Conservation (phyloP, 1,140 invertebrate genomes). For the Zeugodacus cucurbitae region DNA sequence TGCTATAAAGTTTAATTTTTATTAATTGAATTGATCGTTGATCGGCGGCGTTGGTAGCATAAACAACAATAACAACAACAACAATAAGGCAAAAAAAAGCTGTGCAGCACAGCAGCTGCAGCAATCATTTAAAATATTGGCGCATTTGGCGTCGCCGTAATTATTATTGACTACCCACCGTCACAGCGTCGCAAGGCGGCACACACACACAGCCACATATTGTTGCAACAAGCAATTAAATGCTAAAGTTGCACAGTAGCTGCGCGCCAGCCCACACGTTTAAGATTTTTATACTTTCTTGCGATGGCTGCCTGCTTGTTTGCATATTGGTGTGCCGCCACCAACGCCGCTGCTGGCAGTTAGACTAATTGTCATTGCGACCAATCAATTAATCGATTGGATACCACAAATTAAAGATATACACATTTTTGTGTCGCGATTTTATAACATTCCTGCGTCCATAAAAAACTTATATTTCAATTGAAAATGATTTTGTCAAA, state of each 20-base stretch:
- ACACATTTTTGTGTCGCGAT: neutral
- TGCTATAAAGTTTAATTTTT: neutral
- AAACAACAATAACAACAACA: neutral
- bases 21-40: constrained; percentile 17
- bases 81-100: neutral
- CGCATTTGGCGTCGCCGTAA: neutral
- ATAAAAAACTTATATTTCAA: neutral
- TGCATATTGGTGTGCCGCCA: too few relatives aligned
- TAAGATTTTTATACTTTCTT: neutral
- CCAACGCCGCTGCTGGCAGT: neutral
- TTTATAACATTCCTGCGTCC: neutral
- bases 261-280: neutral
- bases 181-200: neutral
- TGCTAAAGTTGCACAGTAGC: constrained; percentile 30
- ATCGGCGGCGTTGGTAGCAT: neutral
- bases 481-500: neutral
- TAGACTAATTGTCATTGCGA: constrained; percentile 5
- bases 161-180: constrained; percentile 23
- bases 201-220: neutral
- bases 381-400: constrained; percentile 37
- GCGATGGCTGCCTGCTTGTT: neutral
- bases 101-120: neutral
- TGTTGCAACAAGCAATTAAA: constrained; percentile 28
- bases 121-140: constrained; percentile 30
- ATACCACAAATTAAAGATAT: neutral